Base-by-base conservation (phyloP, 30 jellyfish, hydroid and myxozoan species). In the Cassiopea andromeda region DNA sequence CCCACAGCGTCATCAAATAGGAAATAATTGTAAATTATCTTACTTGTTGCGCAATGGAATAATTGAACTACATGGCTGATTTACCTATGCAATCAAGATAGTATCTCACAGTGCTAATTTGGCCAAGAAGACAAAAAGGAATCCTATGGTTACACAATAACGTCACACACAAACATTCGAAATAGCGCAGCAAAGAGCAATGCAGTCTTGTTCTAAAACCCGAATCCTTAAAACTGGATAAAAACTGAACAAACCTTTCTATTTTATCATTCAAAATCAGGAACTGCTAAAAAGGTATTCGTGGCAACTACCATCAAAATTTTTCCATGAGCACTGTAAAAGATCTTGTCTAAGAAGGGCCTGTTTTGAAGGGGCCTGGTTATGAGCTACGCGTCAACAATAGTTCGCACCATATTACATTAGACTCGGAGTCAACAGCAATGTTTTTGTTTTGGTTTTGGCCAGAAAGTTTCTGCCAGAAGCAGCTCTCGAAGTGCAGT, bases 301-400 rank as follows among this genome's bases (percentile, higher is more conserved):
- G 19, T 17, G 46, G 38, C 5, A 75, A 58, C 69, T 43, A 75
- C 60, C 83, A 46, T 69, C 83, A 58, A 75, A 46, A 75, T 44
- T 44, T 44, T 58, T 17, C 81, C 50, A 49, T 16, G 19, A 38
- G 15, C 81, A 49, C 48, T 27, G 46, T 46, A 75, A 75, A 27
- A 27, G 38, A 27, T 44, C 8, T 43, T 49, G 57, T 3, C 10
- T 44, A 38, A 64, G 66, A 81, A 81, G 90, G 48, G 46, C 66
- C 13, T 61, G 47, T n/a, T 16, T 0, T 45, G 16, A 7, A 61
- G 90, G 90, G 61, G 90, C n/a, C 90, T 81, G 90, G 90, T 66
- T 16, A 60, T 69, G 83, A 81, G 90, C 66, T 81, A 81, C 90
- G 90, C 90, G 90, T 81, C 90, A 81, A 81, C 46, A 19, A 7